Conservation (phyloP, 2,797 vertebrate genomes). For the Cyclopterus lumpus region DNA sequence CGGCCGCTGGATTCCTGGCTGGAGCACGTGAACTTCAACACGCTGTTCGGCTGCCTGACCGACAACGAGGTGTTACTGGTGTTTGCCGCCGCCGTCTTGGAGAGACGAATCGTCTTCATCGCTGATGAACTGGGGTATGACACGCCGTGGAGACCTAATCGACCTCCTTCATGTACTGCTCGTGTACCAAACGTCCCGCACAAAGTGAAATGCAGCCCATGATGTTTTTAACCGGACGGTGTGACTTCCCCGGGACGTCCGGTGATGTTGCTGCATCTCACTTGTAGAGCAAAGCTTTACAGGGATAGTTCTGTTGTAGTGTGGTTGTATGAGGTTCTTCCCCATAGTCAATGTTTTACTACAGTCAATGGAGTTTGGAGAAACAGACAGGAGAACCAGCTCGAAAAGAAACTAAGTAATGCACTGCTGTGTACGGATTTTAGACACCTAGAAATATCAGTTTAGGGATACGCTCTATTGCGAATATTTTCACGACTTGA, state of each 20-base stretch:
- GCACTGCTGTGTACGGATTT: background rate
- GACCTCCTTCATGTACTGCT: background rate
- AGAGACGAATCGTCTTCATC: slow-evolving; percentile 92
- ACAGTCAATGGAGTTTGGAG: background rate
- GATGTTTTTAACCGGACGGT: background rate
- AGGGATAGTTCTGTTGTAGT: too few species aligned
- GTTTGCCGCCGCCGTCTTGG: slow-evolving; percentile 89
- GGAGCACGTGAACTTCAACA: slow-evolving; percentile 92
- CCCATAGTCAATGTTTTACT: background rate
- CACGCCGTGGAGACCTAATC: background rate
- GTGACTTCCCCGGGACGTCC: background rate
- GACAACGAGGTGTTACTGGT: slow-evolving; percentile 88
- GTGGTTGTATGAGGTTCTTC: background rate
- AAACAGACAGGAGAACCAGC: background rate
- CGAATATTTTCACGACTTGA: too few species aligned
- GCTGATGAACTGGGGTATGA: slow-evolving; percentile 92
- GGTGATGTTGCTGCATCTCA: background rate
- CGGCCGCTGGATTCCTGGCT: slow-evolving; percentile 93
- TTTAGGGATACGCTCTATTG: background rate
- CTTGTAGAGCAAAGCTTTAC: background rate
- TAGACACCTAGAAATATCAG: background rate
- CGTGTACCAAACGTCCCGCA: background rate
- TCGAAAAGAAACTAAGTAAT: too few species aligned
- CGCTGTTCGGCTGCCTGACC: slow-evolving; percentile 85
- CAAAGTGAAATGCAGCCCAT: background rate